These are phyloP conservation scores for Plecotus auritus DNA, from an alignment of 2,113 vertebrate genomes.

Conservation along the genomic window DNA sequence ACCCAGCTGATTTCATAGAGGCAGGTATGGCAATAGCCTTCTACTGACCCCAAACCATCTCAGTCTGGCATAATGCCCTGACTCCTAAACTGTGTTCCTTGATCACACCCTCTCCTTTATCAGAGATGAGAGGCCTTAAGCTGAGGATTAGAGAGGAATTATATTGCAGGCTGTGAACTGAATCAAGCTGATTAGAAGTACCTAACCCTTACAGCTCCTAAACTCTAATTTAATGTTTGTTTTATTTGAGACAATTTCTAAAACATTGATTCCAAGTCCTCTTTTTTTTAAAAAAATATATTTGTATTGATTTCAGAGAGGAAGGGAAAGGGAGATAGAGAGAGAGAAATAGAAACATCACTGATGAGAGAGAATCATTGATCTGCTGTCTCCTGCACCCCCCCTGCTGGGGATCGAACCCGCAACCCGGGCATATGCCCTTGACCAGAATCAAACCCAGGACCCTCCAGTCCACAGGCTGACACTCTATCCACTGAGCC, in stretches of 20 bases:
- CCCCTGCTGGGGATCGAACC: not conserved
- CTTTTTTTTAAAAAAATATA: not conserved
- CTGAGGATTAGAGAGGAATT: constrained; percentile 31
- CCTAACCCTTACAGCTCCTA: not conserved
- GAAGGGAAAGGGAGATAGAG: not conserved
- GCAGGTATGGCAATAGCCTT: constrained; percentile 15
- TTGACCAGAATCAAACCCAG: not conserved
- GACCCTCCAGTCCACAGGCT: not conserved
- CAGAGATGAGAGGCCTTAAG: not conserved
- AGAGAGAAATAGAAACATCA: not conserved
- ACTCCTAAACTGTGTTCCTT: not conserved
- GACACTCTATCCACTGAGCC: not conserved
- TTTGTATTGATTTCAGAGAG: not conserved
- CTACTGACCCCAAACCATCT: constrained; percentile 50
- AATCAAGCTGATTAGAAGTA: not conserved
- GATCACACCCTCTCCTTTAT: constrained; percentile 47
- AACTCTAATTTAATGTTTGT: not conserved
- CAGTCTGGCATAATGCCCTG: not conserved
- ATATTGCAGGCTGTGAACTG: not conserved
- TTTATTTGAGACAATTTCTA: constrained; percentile 12
- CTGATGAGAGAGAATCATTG: not conserved
- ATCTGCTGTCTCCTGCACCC: not conserved
- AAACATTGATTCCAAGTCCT: constrained; percentile 18
- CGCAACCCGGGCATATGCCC: not conserved
- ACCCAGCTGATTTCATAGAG: not conserved